phyloP scores from a whole-genome alignment of 2,797 vertebrate species.

The Crypturellus tataupa region DNA sequence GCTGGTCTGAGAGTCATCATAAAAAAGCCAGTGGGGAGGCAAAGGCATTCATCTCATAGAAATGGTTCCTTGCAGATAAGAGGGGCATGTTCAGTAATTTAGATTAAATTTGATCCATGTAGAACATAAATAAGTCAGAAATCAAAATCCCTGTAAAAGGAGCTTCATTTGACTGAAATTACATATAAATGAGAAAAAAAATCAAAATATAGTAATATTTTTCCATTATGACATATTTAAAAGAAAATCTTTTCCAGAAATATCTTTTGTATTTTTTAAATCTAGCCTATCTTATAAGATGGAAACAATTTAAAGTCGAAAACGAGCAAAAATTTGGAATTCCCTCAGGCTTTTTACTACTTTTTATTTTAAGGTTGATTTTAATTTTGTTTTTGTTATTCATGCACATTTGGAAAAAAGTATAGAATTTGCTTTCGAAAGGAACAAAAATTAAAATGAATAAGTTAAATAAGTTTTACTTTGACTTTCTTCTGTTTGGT shows the following conservation, averaged over 20 bases:
- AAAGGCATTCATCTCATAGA: not conserved
- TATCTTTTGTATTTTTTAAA: not conserved
- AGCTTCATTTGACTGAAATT: not conserved
- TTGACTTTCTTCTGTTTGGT: not conserved
- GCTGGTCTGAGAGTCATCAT: not conserved
- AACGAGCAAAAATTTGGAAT: not conserved
- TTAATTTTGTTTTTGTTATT: not conserved
- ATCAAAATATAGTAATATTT: not conserved
- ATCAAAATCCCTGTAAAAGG: not conserved
- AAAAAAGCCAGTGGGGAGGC: not conserved
- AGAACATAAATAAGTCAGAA: not conserved
- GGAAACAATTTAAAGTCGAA: not conserved
- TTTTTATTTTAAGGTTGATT: not conserved
- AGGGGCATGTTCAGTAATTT: not conserved
- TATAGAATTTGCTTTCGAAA: not conserved
- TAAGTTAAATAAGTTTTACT: not conserved
- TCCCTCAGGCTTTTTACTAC: not conserved
- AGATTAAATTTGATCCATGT: not conserved
- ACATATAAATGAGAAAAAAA: not conserved
- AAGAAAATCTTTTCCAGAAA: not conserved
- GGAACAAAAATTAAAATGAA: not conserved
- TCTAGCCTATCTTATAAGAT: not conserved
- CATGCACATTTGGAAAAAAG: not conserved
- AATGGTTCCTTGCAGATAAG: not conserved
- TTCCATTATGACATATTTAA: not conserved